Evolutionary conservation across 2,113 vertebrate genomes (phyloP).

Genomic region (Sapayoa aenigma): DNA sequence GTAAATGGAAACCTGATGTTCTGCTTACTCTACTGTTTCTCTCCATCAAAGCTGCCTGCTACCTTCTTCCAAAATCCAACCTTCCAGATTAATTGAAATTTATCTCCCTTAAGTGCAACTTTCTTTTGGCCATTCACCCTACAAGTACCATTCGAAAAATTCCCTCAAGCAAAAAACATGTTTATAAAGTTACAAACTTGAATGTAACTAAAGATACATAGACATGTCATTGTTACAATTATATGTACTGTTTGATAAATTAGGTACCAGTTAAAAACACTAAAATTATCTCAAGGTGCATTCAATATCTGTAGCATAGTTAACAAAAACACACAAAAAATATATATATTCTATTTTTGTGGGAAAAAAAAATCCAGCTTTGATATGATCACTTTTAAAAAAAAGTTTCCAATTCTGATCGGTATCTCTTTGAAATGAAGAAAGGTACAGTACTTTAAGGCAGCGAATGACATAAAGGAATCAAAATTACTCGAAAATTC

Average conservation of each 20-base stretch:
- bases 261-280: slow-evolving; percentile 86
- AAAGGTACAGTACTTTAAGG: slow-evolving; percentile 78
- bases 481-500: slow-evolving; percentile 72
- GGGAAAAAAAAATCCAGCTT: slow-evolving; percentile 80
- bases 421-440: slow-evolving; percentile 65
- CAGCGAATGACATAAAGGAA: slow-evolving; percentile 77
- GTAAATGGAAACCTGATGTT: slow-evolving; percentile 71
- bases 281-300: slow-evolving; percentile 85
- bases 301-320: slow-evolving; percentile 82
- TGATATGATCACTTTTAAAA: slow-evolving; percentile 69
- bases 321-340: slow-evolving; percentile 82
- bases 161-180: slow-evolving; percentile 78
- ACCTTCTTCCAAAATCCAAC: slow-evolving; percentile 45
- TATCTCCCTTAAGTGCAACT: slow-evolving; percentile 24
- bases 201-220: slow-evolving; percentile 84
- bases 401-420: slow-evolving; percentile 76
- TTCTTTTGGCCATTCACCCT: slow-evolving; percentile 44
- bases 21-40: slow-evolving; percentile 25
- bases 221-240: slow-evolving; percentile 81
- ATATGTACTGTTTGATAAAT: slow-evolving; percentile 82
- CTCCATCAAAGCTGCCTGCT: slow-evolving; percentile 20
- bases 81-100: slow-evolving; percentile 30
- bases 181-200: slow-evolving; percentile 85
- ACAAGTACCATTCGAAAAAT: slow-evolving; percentile 72
- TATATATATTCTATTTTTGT: slow-evolving; percentile 82